Conservation (phyloP, 2,113 vertebrate species). For the Cygnus buccinator region DNA sequence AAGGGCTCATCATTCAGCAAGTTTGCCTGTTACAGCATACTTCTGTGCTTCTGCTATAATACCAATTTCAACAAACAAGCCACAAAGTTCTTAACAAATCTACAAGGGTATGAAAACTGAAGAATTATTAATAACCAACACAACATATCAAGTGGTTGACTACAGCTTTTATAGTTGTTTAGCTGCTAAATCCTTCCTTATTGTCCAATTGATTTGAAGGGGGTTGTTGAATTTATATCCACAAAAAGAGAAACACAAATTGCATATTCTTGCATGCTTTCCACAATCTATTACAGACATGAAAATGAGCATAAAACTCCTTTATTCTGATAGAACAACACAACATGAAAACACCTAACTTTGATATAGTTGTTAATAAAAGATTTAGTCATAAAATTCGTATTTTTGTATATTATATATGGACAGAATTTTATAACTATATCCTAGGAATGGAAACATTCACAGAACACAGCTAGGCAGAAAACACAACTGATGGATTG, state of each 20-base stretch:
- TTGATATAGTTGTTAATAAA: neutral
- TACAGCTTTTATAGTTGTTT: neutral
- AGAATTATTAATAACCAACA: neutral
- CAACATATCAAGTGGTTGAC: neutral
- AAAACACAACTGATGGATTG: neutral
- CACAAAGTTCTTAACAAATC: neutral
- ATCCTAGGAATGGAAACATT: neutral
- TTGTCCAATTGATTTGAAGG: neutral
- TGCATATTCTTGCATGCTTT: neutral
- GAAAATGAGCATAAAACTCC: neutral
- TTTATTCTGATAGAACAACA: neutral
- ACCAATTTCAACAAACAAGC: neutral
- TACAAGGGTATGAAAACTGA: neutral
- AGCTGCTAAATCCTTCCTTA: neutral
- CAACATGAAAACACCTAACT: neutral
- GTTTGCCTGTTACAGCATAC: neutral
- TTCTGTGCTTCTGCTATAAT: neutral
- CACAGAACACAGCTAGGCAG: neutral
- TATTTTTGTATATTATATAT: no score
- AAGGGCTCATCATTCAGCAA: slow-evolving; percentile 6
- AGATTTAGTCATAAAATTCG: neutral
- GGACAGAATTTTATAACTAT: neutral
- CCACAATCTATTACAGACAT: neutral
- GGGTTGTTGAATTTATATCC: neutral
- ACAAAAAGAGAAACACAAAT: neutral